These are phyloP conservation scores for Heliconius himera DNA, from an alignment of 1,140 invertebrate species.

Conservation along the genomic window DNA sequence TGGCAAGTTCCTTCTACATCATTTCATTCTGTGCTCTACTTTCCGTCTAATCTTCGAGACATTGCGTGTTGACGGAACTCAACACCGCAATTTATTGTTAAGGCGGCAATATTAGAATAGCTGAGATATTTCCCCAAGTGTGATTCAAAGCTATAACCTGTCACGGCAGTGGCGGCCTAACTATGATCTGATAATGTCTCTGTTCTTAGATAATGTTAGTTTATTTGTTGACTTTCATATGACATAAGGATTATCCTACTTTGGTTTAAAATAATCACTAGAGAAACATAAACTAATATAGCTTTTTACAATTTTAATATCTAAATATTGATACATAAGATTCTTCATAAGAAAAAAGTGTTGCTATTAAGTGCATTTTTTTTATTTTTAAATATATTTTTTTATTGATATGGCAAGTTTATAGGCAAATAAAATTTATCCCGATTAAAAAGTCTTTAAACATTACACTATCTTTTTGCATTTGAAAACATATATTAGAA, in stretches of 20 bases:
- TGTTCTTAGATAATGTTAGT: not conserved
- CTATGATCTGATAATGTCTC: not conserved
- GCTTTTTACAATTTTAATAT: not conserved
- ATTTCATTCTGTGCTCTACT: no score
- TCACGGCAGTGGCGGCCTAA: no score
- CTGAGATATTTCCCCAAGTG: no score
- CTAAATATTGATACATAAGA: not conserved
- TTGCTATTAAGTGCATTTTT: not conserved
- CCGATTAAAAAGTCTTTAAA: not conserved
- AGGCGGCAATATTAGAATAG: no score
- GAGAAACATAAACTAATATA: not conserved
- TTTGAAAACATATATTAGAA: not conserved
- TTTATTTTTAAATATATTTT: not conserved
- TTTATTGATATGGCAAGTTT: not conserved
- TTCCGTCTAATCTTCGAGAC: no score
- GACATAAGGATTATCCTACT: constrained; percentile 33
- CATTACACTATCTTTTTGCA: no score
- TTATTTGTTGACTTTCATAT: not conserved
- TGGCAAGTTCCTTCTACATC: no score
- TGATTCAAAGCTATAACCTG: no score
- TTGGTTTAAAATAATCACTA: constrained; percentile 18
- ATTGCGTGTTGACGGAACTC: no score
- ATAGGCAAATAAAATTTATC: not conserved
- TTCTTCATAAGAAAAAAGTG: constrained; percentile 1
- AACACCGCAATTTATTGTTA: no score